Conservation (phyloP, 2,888 invertebrate genomes). For the Leptopilina syphax region DNA sequence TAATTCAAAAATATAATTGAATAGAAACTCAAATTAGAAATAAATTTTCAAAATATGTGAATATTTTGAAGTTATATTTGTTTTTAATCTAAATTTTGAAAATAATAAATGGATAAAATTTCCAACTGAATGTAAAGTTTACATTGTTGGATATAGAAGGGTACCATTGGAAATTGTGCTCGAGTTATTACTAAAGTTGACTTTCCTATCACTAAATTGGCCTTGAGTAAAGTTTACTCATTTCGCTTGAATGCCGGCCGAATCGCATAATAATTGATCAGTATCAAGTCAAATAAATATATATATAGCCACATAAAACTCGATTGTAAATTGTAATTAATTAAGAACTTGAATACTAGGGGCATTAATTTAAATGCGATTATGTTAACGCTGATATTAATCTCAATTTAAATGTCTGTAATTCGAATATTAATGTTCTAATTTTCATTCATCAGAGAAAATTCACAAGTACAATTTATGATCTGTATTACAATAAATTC, state of each 20-base stretch:
- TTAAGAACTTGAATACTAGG: neutral
- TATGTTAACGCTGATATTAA: neutral
- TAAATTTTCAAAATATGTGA: too few relatives aligned
- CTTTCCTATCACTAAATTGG: conserved; percentile 38
- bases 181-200: conserved; percentile 34
- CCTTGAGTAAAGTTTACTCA: conserved; percentile 26
- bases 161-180: conserved; percentile 17
- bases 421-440: neutral
- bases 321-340: conserved; percentile 1
- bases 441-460: neutral
- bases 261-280: neutral
- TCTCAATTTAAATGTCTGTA: neutral
- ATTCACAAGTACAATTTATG: neutral
- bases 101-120: conserved; percentile 1
- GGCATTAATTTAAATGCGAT: neutral
- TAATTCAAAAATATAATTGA: too few relatives aligned
- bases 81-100: neutral
- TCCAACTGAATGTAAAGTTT: conserved; percentile 8
- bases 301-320: neutral
- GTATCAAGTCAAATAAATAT: neutral
- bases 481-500: neutral
- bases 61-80: too few relatives aligned
- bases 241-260: neutral
- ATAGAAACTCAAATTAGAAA: too few relatives aligned
- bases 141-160: conserved; percentile 2